Base-by-base conservation (phyloP, 2,797 vertebrate species). In the Hoplostethus mediterraneus region DNA sequence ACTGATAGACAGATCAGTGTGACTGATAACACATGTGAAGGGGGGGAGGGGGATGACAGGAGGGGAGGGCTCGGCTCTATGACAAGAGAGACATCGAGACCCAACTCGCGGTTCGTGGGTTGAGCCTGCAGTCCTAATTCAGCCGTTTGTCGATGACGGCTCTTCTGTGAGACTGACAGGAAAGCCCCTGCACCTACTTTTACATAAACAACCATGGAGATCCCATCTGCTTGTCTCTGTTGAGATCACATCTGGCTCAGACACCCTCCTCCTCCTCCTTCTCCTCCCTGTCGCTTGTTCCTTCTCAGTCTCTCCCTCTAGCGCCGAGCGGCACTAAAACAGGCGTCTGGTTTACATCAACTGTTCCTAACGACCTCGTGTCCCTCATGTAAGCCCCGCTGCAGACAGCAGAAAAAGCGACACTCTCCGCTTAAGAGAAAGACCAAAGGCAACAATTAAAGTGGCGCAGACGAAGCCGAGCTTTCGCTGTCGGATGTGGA, bases 311-410 rank as follows among this genome's bases (percentile, higher is more conserved):
- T 81, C 73, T 79, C 74, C 85, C 73, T 78, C 16, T 21, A 85
- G 77, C 47, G n/a, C 67, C n/a, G 25, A 76, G 82, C 33, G 44
- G 72, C 77, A 71, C 82, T 73, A 61, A 81, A 85, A 83, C 75
- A 73, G 72, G 76, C 68, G 71, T 86, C 89, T 93, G 91, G 75
- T 89, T 92, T 89, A 63, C 80, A 92, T 93, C 91, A 92, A 89
- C 71, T 40, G 55, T 80, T 90, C 83, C 70, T 68, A 85, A 84
- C 58, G n/a, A 88, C 83, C 82, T 84, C 69, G 25, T 76, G 85
- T 88, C 87, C 80, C 70, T 77, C 72, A 44, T 63, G 68, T 61
- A 56, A 76, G 59, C 31, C 61, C 57, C 21, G 61, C 77, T 63
- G 73, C 80, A 71, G 14, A 25, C 42, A 16, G 58, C 12, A 14